phyloP scores from a whole-genome alignment of 2,797 vertebrate species.

The Threskiornis aethiopicus region DNA sequence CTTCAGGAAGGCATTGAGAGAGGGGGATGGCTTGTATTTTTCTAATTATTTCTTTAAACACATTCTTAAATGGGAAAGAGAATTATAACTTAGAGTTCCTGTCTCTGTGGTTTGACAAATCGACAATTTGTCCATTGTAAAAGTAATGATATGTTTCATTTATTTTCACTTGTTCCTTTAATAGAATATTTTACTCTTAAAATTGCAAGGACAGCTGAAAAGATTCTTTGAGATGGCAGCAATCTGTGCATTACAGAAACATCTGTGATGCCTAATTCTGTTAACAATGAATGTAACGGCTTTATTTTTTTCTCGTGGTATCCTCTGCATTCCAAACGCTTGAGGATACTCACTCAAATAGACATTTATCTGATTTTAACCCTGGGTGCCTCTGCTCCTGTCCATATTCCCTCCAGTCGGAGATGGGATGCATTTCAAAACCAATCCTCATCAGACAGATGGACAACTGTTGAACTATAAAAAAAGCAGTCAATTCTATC shows the following conservation, averaged over 20 bases:
- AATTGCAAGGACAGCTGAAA: constrained; percentile 70
- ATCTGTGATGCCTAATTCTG: constrained; percentile 56
- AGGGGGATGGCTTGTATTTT: background rate
- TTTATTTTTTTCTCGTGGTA: constrained; percentile 32
- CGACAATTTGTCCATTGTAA: constrained; percentile 72
- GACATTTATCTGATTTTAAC: background rate
- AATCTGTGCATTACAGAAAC: constrained; percentile 38
- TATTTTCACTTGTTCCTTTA: constrained; percentile 75
- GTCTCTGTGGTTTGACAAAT: constrained; percentile 68
- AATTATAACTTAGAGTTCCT: constrained; percentile 64
- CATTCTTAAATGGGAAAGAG: constrained; percentile 48
- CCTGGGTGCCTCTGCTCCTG: background rate
- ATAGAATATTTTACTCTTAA: constrained; percentile 76
- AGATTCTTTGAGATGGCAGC: constrained; percentile 60
- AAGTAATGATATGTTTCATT: constrained; percentile 77
- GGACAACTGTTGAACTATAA: background rate
- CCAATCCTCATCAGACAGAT: background rate
- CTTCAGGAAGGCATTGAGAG: background rate
- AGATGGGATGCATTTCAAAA: background rate
- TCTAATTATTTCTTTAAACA: constrained; percentile 37
- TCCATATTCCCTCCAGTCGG: background rate
- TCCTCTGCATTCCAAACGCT: background rate
- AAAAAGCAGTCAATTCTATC: background rate
- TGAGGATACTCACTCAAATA: background rate
- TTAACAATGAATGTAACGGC: constrained; percentile 30